phyloP scores from a whole-genome alignment of 2,113 vertebrate species.

The Takifugu bimaculatus region DNA sequence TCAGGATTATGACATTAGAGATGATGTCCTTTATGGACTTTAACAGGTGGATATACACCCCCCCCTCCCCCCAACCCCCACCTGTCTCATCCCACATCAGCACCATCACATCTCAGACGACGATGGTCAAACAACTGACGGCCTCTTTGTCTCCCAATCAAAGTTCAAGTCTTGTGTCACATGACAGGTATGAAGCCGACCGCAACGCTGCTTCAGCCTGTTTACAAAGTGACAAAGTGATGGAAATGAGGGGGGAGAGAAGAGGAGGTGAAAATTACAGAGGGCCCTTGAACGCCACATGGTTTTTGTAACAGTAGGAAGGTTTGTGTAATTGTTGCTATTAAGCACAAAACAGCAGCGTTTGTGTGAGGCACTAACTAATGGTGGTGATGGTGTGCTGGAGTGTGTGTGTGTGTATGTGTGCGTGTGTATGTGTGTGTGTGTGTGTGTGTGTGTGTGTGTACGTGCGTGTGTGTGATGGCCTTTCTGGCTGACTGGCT shows the following conservation, averaged over 20 bases:
- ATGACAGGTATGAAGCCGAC: constrained; percentile 69
- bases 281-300: constrained; percentile 5
- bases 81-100: constrained; percentile 44
- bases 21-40: no score
- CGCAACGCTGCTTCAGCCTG: constrained; percentile 54
- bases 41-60: no score
- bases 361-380: no score
- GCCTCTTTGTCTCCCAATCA: constrained; percentile 62
- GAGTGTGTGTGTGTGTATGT: background rate
- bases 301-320: no score
- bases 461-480: background rate
- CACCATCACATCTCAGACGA: constrained; percentile 15
- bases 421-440: background rate
- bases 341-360: background rate
- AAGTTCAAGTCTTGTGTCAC: constrained; percentile 64
- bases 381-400: background rate
- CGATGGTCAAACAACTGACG: constrained; percentile 65
- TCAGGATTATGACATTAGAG: no score
- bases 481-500: no score
- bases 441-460: background rate
- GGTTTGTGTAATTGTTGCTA: no score
- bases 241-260: constrained; percentile 19
- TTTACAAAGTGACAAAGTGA: constrained; percentile 45
- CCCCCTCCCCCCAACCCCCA: constrained; percentile 8
- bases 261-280: constrained; percentile 22